Base-by-base conservation (phyloP, 2,888 invertebrate species). In the Andrena trimmerana region DNA sequence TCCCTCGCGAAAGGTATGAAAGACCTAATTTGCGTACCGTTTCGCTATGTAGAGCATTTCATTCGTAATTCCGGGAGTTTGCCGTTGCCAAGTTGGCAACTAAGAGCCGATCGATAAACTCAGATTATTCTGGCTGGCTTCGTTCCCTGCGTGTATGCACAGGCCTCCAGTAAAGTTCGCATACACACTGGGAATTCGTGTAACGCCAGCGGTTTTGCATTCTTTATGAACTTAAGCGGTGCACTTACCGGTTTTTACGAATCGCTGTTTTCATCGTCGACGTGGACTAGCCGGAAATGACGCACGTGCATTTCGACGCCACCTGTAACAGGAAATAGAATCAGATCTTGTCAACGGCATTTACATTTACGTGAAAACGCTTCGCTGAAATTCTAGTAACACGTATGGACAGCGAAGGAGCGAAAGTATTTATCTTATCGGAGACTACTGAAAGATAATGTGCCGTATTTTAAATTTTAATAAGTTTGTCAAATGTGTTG, bases 51-150 rank as follows among this genome's bases (percentile, higher is more conserved):
- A 69, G 88, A 88, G 78, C 83, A 85, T 88, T 88, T 88, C 88
- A 82, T 82, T 88, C 85, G 88, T 78, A 89, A 89, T 88, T 85
- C 86, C 86, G 83, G 83, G 86, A 88, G 88, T 88, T 85, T 62
- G 73, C 85, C 85, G 86, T 88, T 88, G 89, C 89, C 90, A 90
- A 90, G 87, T 90, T 90, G 90, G 90, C 89, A 90, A 90, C 87
- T 84, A 86, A 81, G 79, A 81, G 84, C 16, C 89, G 90, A 90
- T 90, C 90, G 90, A 90, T 90, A 90, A 88, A 77, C 82, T 71
- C 83, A 83, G 86, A 90, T 89, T 90, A 90, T 88, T 86, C 84
- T 81, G 87, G 81, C 85, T 82, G 81, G 78, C 87, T 81, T 82
- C 78, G 71, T 68, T 70, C 60, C 52, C 65, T 62, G 78, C 81